Evolutionary conservation across 2,113 vertebrate species (phyloP).

Genomic region (Macquaria ambigua): DNA sequence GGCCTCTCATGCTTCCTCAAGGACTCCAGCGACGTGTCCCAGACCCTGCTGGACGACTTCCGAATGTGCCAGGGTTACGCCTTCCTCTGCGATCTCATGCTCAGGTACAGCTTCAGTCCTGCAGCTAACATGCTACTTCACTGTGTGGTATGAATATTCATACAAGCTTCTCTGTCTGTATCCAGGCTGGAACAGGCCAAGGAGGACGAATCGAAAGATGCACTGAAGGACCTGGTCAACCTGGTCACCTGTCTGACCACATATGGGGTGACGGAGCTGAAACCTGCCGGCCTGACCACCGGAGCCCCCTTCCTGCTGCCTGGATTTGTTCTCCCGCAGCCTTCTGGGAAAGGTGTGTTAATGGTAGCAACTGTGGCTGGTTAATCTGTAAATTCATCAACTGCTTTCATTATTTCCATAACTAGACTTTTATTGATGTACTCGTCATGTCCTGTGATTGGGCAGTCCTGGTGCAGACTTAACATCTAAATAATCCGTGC

Average conservation of each 20-base stretch:
- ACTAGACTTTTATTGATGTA: neutral
- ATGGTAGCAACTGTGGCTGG: neutral
- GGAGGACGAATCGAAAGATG: constrained; percentile 96
- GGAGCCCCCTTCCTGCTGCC: constrained; percentile 96
- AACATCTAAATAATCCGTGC: neutral
- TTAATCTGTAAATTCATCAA: neutral
- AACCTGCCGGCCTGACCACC: constrained; percentile 93
- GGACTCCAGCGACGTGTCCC: constrained; percentile 97
- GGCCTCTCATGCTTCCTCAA: constrained; percentile 99
- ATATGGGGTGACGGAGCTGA: constrained; percentile 94
- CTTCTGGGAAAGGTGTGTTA: constrained; percentile 93
- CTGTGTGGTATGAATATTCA: neutral
- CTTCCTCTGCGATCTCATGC: constrained; percentile 96
- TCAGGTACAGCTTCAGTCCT: constrained; percentile 86
- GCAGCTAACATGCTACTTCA: neutral
- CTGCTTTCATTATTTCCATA: neutral
- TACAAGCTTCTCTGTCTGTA: neutral
- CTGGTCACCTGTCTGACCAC: constrained; percentile 96
- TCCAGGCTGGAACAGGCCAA: constrained; percentile 96
- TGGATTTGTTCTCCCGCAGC: constrained; percentile 95
- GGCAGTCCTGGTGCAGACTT: neutral
- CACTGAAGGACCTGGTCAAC: constrained; percentile 96
- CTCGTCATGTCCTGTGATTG: neutral
- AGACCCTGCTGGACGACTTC: constrained; percentile 96
- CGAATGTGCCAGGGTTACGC: constrained; percentile 98